Conservation (phyloP, 53 echinoderm and acorn worm genomes). For the Holothuria leucospilota region DNA sequence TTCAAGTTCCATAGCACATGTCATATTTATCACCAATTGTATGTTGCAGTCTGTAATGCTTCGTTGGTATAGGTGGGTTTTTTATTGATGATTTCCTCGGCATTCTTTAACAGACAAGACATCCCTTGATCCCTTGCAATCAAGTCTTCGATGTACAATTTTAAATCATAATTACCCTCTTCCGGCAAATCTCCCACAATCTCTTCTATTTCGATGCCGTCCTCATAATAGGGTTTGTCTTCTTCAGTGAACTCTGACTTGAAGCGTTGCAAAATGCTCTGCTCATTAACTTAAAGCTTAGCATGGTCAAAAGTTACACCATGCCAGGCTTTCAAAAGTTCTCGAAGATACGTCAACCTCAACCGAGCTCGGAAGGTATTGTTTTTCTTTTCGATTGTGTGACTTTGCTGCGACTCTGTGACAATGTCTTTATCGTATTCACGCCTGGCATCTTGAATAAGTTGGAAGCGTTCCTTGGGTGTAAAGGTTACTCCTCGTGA, state of each 20-base stretch:
- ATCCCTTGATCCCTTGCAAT: not conserved
- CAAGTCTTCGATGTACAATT: not conserved
- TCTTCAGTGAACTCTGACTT: not conserved
- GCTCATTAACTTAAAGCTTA: not conserved
- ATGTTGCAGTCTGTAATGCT: not conserved
- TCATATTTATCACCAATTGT: not conserved
- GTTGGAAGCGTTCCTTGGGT: not conserved
- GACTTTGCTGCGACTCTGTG: not conserved
- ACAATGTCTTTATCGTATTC: not conserved
- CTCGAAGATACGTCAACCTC: not conserved
- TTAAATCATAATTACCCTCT: not conserved
- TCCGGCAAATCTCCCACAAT: not conserved
- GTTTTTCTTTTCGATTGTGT: not conserved
- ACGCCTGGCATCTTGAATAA: not conserved
- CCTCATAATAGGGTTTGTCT: not conserved
- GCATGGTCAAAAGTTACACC: not conserved
- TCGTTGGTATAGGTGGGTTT: not conserved
- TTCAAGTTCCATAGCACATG: too few species aligned
- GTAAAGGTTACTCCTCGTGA: not conserved
- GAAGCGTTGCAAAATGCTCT: not conserved
- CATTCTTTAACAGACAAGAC: not conserved
- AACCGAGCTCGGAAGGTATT: not conserved
- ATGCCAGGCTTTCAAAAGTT: not conserved
- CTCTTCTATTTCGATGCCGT: not conserved
- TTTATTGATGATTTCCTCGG: not conserved